A percentile compares a stretch with the other conserved stretches of the same genome.
Conservation (phyloP, 2,888 invertebrate genomes). For the Thalpophila matura region DNA sequence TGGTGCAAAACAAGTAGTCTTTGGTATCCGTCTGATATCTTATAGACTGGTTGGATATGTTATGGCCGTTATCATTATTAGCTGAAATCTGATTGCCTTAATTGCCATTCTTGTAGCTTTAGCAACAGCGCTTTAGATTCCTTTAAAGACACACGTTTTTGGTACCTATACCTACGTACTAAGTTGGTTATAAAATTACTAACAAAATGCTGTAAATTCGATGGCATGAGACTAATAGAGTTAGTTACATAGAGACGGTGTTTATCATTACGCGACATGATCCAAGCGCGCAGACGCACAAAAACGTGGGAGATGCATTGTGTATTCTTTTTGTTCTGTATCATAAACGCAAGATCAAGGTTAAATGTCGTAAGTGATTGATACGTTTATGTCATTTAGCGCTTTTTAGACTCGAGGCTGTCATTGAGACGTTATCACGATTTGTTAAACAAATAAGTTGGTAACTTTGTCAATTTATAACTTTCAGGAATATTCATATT, state of each 20-base stretch:
- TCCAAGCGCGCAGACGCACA: conserved; percentile 65
- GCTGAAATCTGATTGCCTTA: too few species aligned
- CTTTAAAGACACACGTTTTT: too few species aligned
- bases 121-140: too few species aligned
- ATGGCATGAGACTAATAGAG: conserved; percentile 53
- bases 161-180: too few species aligned
- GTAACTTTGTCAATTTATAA: neutral
- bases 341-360: conserved; percentile 71
- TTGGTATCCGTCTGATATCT: neutral
- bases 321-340: conserved; percentile 65
- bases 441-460: conserved; percentile 11
- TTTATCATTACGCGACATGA: conserved; percentile 72
- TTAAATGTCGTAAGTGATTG: conserved; percentile 56
- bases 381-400: conserved; percentile 35
- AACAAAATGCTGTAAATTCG: conserved; percentile 38
- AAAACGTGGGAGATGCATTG: conserved; percentile 75
- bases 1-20: conserved; percentile 1
- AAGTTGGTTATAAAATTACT: neutral
- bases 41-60: neutral
- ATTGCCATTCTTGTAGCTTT: too few species aligned
- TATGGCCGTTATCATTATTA: neutral
- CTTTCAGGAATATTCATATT: neutral
- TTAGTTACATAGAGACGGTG: conserved; percentile 48
- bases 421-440: conserved; percentile 22
- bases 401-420: conserved; percentile 20